A percentile compares a stretch with the other conserved stretches of the same genome.
phyloP scores from a whole-genome alignment of 2,888 invertebrate species.

The Drosophila niveifrons region DNA sequence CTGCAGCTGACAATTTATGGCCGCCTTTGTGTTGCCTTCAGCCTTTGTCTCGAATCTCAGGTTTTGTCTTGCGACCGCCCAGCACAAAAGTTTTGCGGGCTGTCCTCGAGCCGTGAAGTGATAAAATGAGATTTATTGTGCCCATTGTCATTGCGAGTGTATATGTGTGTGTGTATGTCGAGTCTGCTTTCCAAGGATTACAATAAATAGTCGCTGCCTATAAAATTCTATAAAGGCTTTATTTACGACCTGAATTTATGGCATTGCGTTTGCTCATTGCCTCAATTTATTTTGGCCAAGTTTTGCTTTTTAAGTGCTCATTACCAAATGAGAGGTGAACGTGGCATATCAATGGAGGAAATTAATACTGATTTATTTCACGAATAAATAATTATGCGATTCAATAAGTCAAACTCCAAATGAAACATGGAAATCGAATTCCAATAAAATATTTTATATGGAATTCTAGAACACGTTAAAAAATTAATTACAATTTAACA shows the following conservation, averaged over 20 bases:
- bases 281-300: constrained; percentile 57
- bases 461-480: too few relatives aligned
- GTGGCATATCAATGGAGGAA: constrained; percentile 22
- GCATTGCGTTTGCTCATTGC: constrained; percentile 31
- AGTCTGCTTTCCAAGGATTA: constrained; percentile 20
- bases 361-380: neutral
- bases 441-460: too few relatives aligned
- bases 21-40: constrained; percentile 39
- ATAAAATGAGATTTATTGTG: constrained; percentile 76
- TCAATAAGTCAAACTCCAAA: too few relatives aligned
- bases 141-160: constrained; percentile 45
- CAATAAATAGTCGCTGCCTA: constrained; percentile 60
- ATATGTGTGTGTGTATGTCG: constrained; percentile 9
- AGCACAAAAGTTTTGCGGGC: constrained; percentile 45
- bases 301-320: constrained; percentile 47
- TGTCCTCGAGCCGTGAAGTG: constrained; percentile 67
- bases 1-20: constrained; percentile 62
- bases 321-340: constrained; percentile 50
- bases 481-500: too few relatives aligned
- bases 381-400: too few relatives aligned
- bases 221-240: constrained; percentile 58
- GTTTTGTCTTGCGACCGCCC: constrained; percentile 29
- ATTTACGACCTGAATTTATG: constrained; percentile 64
- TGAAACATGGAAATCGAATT: too few relatives aligned
- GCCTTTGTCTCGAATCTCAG: constrained; percentile 37